Evolutionary conservation across 53 echinoderm and acorn worm species (phyloP), one percentile per base, ranked within the genome.

Genomic region (Actinopyga echinites): DNA sequence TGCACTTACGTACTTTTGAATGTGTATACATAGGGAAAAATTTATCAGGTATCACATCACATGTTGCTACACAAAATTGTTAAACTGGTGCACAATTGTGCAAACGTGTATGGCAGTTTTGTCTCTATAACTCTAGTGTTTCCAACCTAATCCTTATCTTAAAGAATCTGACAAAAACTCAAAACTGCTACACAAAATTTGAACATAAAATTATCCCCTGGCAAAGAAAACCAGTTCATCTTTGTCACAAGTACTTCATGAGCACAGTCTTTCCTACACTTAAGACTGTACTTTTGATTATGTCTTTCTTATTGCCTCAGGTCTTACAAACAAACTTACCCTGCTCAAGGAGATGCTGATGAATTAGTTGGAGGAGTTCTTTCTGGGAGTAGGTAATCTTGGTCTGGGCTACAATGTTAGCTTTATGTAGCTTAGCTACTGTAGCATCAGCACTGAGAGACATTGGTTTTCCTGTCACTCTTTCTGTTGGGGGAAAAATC

Each of bases 391-490:
- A 97, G 2, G 92, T 75, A 49, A 97, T 97, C 81, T 81, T 97
- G 55, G 97, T 97, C 57, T 97, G 97, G 3, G 94, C 94, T 8
- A 94, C 97, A 31, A 97, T 97, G 87, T 94, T 97, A 32, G 92
- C 92, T 60, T 93, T 97, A 74, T 97, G 97, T 4, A 97, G 84
- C 74, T 89, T 93, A n/a, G 97, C 89, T 1, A 97, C 80, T 10
- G 97, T 93, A 21, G 94, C 91, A 81, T 97, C 97, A 54, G 89
- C 78, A 57, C 97, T 90, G 0, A 97, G 86, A 4, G 96, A 96
- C 91, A 95, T 91, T 0, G 97, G 88, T 85, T 97, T 97, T 21
- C 97, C 97, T 11, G 97, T 97, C 12, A 97, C 97, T 79, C 94
- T 80, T 84, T 97, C 97, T 97, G 85, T 23, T 8, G 78, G 49